Base-by-base conservation (phyloP, 2,113 vertebrate genomes). In the Onychostruthus taczanowskii region DNA sequence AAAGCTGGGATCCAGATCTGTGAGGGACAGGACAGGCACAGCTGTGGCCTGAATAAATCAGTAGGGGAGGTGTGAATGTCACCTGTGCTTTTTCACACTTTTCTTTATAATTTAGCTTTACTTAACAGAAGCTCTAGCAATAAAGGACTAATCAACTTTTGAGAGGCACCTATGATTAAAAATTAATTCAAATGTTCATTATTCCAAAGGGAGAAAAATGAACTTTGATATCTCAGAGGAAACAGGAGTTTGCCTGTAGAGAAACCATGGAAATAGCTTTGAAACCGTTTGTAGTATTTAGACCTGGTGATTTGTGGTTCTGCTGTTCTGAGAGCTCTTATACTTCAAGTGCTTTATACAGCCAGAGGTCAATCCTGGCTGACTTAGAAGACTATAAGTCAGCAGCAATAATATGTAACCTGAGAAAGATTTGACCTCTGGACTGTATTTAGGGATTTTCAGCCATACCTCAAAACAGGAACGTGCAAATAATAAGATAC, bases 221-320 rank as follows among this genome's bases (percentile, higher is more conserved):
- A 73, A 33, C 31, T 49, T 18, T 2, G 13, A 10, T 24, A 35
- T 86, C 56, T 67, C 41, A n/a, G n/a, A 20, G 9, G 23, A 75
- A 88, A 14, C 15, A 31, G 56, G 27, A 46, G 26, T 72, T 79
- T 80, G 63, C 33, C 41, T 82, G 47, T 43, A 23, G 10, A 27
- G 58, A 19, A 52, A 73, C 23, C 28, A 35, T 6, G 27, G 74
- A 66, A 85, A 64, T 20, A 80, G 39, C 63, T 35, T 91, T 22
- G 3, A 22, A 92, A 59, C 26, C 23, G 5, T 52, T 81, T 41
- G 47, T 37, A 53, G 62, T 43, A 9, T 83, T 95, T 37, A 46
- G 39, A 82, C 24, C 66, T 53, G 79, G 49, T 95, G 95, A 93
- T 94, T 94, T 94, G 94, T 89, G 75, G 62, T 49, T 78, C 70